Conservation (phyloP, 2,113 vertebrate genomes). For the Tretioscincus oriximinensis region DNA sequence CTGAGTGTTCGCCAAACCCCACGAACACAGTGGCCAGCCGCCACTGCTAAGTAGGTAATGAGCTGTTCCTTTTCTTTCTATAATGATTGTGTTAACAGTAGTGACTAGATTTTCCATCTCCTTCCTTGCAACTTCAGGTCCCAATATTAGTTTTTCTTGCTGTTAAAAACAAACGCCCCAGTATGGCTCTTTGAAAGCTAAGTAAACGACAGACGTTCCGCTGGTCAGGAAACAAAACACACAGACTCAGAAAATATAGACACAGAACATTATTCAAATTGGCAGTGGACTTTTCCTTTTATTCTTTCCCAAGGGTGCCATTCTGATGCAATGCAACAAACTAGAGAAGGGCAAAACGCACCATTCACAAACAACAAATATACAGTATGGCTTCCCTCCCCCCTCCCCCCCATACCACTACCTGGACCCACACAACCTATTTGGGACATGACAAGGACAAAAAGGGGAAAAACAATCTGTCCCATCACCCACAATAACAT, state of each 20-base stretch:
- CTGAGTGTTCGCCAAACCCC: too few relatives aligned
- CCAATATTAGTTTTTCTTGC: neutral
- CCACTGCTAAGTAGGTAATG: too few relatives aligned
- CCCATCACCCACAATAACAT: neutral
- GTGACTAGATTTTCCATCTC: neutral
- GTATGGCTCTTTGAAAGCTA: neutral
- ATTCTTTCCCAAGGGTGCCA: slow-evolving; percentile 62
- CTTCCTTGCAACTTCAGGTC: neutral
- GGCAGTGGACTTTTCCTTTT: slow-evolving; percentile 47
- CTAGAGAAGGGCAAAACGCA: slow-evolving; percentile 42
- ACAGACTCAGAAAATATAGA: neutral
- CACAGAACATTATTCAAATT: slow-evolving; percentile 18
- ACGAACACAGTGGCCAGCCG: too few relatives aligned
- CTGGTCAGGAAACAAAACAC: neutral
- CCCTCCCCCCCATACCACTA: slow-evolving; percentile 20
- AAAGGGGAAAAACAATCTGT: slow-evolving; percentile 1
- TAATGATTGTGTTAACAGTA: neutral
- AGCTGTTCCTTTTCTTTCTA: too few relatives aligned
- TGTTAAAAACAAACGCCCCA: neutral
- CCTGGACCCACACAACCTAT: slow-evolving; percentile 2
- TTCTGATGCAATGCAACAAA: slow-evolving; percentile 54
- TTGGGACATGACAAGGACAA: slow-evolving; percentile 10
- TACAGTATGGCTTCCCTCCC: slow-evolving; percentile 33
- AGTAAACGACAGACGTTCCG: neutral
- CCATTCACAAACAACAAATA: slow-evolving; percentile 41